Evolutionary conservation across 2,113 vertebrate genomes (phyloP), one percentile per base, ranked within the genome.

Genomic region (Lasiurus borealis): DNA sequence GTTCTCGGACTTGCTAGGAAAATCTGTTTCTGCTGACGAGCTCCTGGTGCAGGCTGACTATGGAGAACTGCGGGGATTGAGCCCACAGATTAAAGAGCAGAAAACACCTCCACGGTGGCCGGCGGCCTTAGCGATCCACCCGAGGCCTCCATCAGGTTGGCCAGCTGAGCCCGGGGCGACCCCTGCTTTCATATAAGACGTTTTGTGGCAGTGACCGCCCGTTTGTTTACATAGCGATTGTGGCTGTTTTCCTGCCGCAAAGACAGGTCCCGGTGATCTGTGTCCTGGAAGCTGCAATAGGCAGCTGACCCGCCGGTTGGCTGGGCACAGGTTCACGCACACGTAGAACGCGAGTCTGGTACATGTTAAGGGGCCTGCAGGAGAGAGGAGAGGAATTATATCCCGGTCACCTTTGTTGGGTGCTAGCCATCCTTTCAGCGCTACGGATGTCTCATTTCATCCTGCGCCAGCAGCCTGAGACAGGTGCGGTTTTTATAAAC

Each of bases 401-500:
- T 36, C 77, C n/a, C 7, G 72, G 52, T 69, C 80, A 29, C 68
- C 40, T 92, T 44, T 83, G 29, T 50, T 46, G 34, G 44, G 19
- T 88, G 25, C 18, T 29, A 36, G 52, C n/a, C 23, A 57, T 14
- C 15, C 13, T 82, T 11, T 31, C 9, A 75, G 2, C 27, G 34
- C 5, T 29, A 5, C 34, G 31, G n/a, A 16, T 44, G 27, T 82
- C 36, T 86, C 27, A 12, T 83, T 96, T 86, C 80, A 29, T 84
- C 71, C n/a, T 93, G 59, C 44, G 69, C 25, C 21, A 52, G 50
- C 36, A 27, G 34, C 86, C 18, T 80, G 29, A 87, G 68, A 54
- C 40, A 54, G 46, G 31, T 59, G 76, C 14, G 57, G 4, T 80
- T 96, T 94, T 57, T 94, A 66, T 57, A 93, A 86, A 50, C 27